These are phyloP conservation scores for Mimumesa dahlbomi DNA, from an alignment of 2,888 invertebrate genomes.

Conservation along the genomic window DNA sequence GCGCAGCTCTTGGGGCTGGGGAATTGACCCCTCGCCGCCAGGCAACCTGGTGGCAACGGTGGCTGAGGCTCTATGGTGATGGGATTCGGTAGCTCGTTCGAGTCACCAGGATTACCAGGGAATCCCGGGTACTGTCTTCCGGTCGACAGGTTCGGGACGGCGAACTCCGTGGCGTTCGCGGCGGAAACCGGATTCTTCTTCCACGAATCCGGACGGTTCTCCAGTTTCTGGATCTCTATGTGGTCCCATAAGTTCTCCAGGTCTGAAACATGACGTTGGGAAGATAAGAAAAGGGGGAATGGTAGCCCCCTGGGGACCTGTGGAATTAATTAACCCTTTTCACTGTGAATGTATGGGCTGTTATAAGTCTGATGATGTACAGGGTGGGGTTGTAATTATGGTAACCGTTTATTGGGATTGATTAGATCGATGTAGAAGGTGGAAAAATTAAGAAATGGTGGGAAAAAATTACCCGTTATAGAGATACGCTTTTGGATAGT, in stretches of 20 bases:
- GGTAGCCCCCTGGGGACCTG: too few relatives aligned
- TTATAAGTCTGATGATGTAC: too few relatives aligned
- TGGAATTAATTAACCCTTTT: too few relatives aligned
- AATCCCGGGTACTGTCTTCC: slow-evolving; percentile 66
- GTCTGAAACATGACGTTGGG: slow-evolving; percentile 36
- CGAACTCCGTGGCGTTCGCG: slow-evolving; percentile 21
- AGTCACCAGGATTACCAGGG: slow-evolving; percentile 51
- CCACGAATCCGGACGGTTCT: slow-evolving; percentile 57
- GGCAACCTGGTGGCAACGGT: slow-evolving; percentile 65
- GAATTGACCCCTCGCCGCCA: slow-evolving; percentile 83
- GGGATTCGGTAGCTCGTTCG: slow-evolving; percentile 67
- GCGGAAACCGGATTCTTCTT: slow-evolving; percentile 1
- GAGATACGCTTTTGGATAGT: too few relatives aligned
- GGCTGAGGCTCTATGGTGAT: slow-evolving; percentile 53
- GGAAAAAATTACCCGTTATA: too few relatives aligned
- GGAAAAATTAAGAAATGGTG: too few relatives aligned
- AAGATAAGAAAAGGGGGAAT: too few relatives aligned
- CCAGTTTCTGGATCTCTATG: slow-evolving; percentile 66
- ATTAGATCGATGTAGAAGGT: too few relatives aligned
- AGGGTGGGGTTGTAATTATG: too few relatives aligned
- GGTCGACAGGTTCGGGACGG: slow-evolving; percentile 3
- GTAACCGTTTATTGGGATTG: too few relatives aligned
- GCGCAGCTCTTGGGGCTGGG: slow-evolving; percentile 83
- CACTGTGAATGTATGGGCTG: too few relatives aligned
- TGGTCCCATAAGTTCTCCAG: slow-evolving; percentile 67